Conservation (phyloP, 2,888 invertebrate genomes). For the Nyleta sp. region DNA sequence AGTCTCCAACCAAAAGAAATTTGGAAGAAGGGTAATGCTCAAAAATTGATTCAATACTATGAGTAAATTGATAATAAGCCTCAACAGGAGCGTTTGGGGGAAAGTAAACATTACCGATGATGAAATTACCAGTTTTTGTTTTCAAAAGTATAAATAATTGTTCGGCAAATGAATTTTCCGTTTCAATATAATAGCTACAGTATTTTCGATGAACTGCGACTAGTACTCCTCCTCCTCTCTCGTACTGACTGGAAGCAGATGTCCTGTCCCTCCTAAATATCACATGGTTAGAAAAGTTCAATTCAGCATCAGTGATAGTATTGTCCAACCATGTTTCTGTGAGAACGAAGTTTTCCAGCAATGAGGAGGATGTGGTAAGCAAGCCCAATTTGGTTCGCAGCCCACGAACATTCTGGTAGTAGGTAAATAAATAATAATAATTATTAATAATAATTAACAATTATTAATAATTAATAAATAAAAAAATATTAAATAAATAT, state of each 20-base stretch:
- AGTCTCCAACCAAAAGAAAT: not conserved
- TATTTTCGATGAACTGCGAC: not conserved
- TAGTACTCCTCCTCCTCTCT: not conserved
- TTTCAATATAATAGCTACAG: not conserved
- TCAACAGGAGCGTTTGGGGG: not conserved
- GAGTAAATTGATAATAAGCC: not conserved
- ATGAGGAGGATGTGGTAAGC: no score
- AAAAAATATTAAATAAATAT: no score
- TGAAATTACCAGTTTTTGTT: not conserved
- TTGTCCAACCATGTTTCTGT: not conserved
- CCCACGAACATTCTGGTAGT: no score
- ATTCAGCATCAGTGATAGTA: not conserved
- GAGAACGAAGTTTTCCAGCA: not conserved
- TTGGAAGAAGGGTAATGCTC: not conserved
- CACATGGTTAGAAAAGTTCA: not conserved
- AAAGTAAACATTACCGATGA: not conserved
- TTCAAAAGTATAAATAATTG: not conserved
- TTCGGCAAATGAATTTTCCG: not conserved
- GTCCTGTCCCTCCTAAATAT: not conserved
- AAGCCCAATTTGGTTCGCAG: no score
- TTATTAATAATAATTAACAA: no score
- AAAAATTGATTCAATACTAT: not conserved
- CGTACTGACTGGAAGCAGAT: not conserved
- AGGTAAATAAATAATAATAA: no score
- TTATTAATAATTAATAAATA: no score